phyloP scores from a whole-genome alignment of 2,113 vertebrate species.

The Spilogale gracilis region DNA sequence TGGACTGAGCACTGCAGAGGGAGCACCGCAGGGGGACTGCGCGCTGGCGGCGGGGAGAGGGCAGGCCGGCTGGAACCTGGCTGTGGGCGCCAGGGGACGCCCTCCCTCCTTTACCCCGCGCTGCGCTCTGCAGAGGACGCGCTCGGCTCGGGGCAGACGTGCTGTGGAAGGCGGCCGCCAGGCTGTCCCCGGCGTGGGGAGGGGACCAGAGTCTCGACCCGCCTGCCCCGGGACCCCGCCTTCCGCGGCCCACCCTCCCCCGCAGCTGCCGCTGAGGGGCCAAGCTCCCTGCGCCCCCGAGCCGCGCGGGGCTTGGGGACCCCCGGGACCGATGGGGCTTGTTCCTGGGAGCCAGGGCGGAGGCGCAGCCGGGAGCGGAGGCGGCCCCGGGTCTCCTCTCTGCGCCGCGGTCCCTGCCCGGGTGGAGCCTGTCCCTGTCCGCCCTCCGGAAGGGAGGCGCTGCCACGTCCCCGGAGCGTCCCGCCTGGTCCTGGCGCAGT shows the following conservation, averaged over 20 bases:
- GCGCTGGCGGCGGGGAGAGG: no score
- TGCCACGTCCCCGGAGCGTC: background rate
- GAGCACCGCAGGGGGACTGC: no score
- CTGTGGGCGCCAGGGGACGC: no score
- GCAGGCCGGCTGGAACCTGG: no score
- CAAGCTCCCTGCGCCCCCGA: background rate
- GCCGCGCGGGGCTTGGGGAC: background rate
- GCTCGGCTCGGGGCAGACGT: background rate
- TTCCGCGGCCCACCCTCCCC: background rate
- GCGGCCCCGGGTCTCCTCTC: background rate
- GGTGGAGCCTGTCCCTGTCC: background rate
- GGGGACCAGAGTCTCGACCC: background rate
- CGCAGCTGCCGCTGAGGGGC: no score
- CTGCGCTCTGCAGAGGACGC: background rate
- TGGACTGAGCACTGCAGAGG: background rate
- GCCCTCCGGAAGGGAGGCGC: background rate
- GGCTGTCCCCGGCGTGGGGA: background rate
- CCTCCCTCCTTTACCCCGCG: fast-evolving
- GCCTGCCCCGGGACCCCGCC: background rate
- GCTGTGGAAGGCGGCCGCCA: background rate
- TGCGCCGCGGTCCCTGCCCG: fast-evolving
- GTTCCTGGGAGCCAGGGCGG: background rate
- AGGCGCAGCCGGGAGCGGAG: background rate
- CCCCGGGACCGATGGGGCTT: background rate
- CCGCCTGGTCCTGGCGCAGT: background rate